phyloP scores from a whole-genome alignment of 2,113 vertebrate species.

The Daboia siamensis region DNA sequence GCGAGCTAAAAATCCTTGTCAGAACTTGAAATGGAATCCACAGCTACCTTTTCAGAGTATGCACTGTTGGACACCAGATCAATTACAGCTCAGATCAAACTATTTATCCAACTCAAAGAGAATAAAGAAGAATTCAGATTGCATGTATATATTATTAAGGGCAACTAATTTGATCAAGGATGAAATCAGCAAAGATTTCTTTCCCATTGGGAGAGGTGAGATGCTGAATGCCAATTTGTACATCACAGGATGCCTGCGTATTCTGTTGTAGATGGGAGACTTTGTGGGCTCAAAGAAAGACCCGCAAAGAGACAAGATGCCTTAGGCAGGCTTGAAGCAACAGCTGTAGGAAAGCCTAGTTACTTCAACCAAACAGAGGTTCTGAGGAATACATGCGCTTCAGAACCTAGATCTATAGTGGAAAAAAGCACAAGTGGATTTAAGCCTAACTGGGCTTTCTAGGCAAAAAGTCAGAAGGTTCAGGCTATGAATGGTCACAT shows the following conservation, averaged over 20 bases:
- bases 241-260: background rate
- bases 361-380: conserved; percentile 44
- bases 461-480: background rate
- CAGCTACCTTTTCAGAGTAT: background rate
- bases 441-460: background rate
- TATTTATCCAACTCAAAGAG: conserved; percentile 10
- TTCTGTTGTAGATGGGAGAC: conserved; percentile 19
- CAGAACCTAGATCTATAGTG: conserved; percentile 21
- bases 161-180: background rate
- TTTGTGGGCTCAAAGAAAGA: conserved; percentile 5
- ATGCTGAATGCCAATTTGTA: background rate
- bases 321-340: conserved; percentile 53
- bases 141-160: background rate
- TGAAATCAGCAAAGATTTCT: conserved; percentile 19
- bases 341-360: conserved; percentile 27
- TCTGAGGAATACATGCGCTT: conserved; percentile 26
- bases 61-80: background rate
- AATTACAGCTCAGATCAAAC: background rate
- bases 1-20: background rate
- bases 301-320: conserved; percentile 25
- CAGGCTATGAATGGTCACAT: background rate
- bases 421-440: conserved; percentile 18
- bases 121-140: background rate
- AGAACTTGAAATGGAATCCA: background rate
- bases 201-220: background rate